Percentiles rank a stretch among this genome's conserved stretches.
These are phyloP conservation scores for Julus scanicus DNA, from an alignment of 2,888 invertebrate genomes.

Conservation along the genomic window DNA sequence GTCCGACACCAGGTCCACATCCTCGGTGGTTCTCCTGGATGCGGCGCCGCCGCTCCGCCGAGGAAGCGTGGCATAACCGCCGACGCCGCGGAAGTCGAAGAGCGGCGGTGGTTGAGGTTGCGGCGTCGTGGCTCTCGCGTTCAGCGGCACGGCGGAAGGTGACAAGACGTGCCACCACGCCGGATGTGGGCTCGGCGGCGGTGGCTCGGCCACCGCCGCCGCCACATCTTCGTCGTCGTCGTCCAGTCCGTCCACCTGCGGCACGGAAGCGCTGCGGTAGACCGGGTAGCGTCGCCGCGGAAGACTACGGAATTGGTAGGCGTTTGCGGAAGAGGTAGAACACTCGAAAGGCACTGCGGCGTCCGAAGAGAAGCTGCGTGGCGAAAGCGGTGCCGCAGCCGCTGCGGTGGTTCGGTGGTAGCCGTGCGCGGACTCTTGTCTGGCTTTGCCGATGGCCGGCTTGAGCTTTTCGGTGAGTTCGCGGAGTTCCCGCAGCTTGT, in stretches of 20 bases:
- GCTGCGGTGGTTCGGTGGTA: slow-evolving; percentile 60
- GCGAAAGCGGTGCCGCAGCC: slow-evolving; percentile 62
- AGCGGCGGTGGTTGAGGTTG: not conserved
- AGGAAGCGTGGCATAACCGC: slow-evolving; percentile 38
- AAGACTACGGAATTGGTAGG: slow-evolving; percentile 50
- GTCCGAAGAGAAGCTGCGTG: slow-evolving; percentile 71
- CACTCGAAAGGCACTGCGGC: slow-evolving; percentile 66
- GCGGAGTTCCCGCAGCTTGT: slow-evolving; percentile 66
- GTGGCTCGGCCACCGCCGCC: slow-evolving; percentile 57
- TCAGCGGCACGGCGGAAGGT: not conserved
- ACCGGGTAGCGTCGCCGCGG: slow-evolving; percentile 66
- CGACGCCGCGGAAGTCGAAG: not conserved
- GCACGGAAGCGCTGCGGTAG: slow-evolving; percentile 86
- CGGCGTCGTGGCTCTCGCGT: not conserved
- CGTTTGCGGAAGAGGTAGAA: not conserved
- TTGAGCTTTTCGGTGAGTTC: slow-evolving; percentile 84
- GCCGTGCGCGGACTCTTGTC: slow-evolving; percentile 55
- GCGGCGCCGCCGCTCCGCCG: not conserved
- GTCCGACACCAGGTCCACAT: slow-evolving; percentile 43
- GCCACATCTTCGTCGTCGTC: slow-evolving; percentile 34
- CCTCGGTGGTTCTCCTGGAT: not conserved
- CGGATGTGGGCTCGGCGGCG: not conserved
- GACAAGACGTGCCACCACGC: not conserved
- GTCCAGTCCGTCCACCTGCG: slow-evolving; percentile 79
- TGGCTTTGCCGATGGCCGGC: slow-evolving; percentile 67